Conservation (phyloP, 2,113 vertebrate species). For the Alethe diademata region DNA sequence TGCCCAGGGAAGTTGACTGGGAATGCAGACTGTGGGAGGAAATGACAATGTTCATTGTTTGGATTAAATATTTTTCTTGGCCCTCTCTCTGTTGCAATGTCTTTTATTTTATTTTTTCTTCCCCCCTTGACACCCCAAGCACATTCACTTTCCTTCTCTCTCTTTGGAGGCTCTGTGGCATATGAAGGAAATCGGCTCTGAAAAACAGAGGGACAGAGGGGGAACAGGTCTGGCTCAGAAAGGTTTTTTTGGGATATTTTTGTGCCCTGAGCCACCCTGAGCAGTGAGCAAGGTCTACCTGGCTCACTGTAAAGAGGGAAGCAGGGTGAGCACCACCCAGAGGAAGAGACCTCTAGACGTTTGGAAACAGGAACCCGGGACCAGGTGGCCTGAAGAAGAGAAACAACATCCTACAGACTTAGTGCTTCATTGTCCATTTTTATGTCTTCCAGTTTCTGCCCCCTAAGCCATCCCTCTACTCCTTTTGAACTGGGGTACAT, state of each 20-base stretch:
- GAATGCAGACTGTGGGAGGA: constrained; percentile 77
- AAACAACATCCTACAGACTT: not conserved
- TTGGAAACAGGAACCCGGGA: not conserved
- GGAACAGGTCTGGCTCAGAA: not conserved
- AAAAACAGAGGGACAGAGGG: not conserved
- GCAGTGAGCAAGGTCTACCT: not conserved
- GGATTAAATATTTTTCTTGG: constrained; percentile 77
- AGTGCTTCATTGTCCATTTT: not conserved
- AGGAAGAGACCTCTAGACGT: not conserved
- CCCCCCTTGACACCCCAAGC: not conserved
- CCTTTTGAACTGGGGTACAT: not conserved
- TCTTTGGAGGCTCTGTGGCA: constrained; percentile 9
- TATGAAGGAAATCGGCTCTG: not conserved
- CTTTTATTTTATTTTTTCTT: constrained; percentile 42
- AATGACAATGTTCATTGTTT: constrained; percentile 74
- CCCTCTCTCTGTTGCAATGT: constrained; percentile 43
- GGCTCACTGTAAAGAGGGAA: not conserved
- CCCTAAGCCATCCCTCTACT: not conserved
- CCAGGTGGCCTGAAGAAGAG: not conserved
- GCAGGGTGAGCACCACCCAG: not conserved
- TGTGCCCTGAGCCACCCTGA: not conserved
- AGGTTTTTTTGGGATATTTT: not conserved
- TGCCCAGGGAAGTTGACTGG: constrained; percentile 63
- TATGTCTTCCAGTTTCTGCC: not conserved
- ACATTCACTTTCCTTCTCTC: constrained; percentile 6